Base-by-base conservation (phyloP, 2,113 vertebrate species). In the Psephotus haematonotus region DNA sequence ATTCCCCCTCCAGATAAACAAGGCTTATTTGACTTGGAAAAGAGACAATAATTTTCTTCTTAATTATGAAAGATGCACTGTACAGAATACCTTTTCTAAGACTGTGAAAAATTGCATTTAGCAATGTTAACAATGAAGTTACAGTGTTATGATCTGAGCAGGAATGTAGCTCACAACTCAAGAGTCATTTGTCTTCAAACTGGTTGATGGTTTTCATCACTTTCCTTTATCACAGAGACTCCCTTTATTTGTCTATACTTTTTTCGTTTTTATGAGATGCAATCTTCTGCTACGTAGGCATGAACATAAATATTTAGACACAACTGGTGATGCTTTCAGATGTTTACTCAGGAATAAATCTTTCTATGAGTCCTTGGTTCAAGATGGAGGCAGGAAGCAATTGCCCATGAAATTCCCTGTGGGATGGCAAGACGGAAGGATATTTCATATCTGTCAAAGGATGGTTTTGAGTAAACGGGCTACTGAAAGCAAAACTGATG, bases 341-440 rank as follows among this genome's bases (percentile, higher is more conserved):
- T 92, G 23, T 92, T 93, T 95, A 57, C 77, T 96, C 31, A 86
- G 74, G 74, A 94, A 88, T 91, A 96, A 97, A 94, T 93, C 96
- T 94, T 92, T 96, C 74, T 53, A 4, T 91, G 70, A 84, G 41
- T 76, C 44, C 80, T 91, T 84, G 62, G 65, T 95, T 94, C 80
- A 85, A 86, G 62, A 82, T 76, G 84, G 82, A 92, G 70, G 47
- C 57, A 88, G 62, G 69, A 96, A 93, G 62, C 49, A 93, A 93
- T 92, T 76, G 86, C 44, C 86, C 82, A 46, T 76, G n/a, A 93
- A 90, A 91, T 79, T 92, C 74, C 52, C 65, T 79, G 85, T 1
- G 28, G 31, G 25, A 10, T 88, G 91, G 88, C 88, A 94, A 75
- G 35, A 79, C 31, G 47, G 75, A 82, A n/a, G 65, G 57, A 81